phyloP scores from a whole-genome alignment of 2,113 vertebrate genomes.

The Pachycephala philippinensis region DNA sequence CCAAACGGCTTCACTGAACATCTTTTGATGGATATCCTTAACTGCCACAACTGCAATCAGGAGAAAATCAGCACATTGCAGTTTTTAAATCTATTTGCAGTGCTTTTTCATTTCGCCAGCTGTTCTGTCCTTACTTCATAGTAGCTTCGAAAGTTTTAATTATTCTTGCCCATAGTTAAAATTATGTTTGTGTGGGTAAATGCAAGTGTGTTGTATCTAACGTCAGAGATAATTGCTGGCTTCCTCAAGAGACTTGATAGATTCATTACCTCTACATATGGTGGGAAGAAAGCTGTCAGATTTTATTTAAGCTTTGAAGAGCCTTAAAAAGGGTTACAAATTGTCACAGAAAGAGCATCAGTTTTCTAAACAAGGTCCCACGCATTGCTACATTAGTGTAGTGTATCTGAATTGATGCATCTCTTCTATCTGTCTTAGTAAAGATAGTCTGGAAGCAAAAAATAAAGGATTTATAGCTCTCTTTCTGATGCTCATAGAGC shows the following conservation, averaged over 20 bases:
- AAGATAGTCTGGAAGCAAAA: neutral
- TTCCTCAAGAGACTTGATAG: conserved; percentile 44
- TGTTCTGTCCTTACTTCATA: neutral
- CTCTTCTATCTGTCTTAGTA: neutral
- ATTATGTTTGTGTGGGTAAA: conserved; percentile 17
- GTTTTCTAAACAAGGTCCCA: conserved; percentile 13
- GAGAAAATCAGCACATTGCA: neutral
- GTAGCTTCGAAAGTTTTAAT: conserved; percentile 22
- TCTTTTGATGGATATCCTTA: neutral
- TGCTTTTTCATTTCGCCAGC: neutral
- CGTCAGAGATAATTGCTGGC: conserved; percentile 48
- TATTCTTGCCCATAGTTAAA: conserved; percentile 29
- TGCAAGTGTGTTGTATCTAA: conserved; percentile 33
- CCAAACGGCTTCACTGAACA: neutral
- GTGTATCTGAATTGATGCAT: neutral
- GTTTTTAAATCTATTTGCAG: neutral
- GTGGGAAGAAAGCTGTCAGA: conserved; percentile 35
- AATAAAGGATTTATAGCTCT: neutral
- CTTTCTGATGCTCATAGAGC: neutral
- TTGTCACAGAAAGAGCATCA: conserved; percentile 18
- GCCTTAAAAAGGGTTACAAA: conserved; percentile 3
- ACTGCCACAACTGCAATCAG: neutral
- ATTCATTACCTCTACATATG: conserved; percentile 52
- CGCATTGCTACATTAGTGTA: neutral
- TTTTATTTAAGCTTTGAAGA: conserved; percentile 44